Conservation (phyloP, 1,140 invertebrate genomes). For the Meloidogyne chitwoodi region DNA sequence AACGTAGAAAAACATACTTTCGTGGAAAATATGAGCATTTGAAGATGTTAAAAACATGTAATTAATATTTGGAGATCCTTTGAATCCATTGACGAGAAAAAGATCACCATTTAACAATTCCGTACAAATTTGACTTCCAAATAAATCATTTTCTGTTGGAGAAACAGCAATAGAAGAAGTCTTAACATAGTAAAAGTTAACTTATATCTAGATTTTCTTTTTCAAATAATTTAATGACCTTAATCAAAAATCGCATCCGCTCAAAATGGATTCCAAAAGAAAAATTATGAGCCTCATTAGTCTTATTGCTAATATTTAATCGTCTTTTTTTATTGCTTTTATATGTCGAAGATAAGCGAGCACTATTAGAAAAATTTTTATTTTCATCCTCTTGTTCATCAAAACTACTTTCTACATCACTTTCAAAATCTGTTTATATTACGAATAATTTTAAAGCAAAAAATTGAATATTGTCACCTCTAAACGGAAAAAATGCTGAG, state of each 20-base stretch:
- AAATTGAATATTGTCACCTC: not conserved
- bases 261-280: conserved; percentile 27
- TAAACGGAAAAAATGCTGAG: conserved; percentile 16
- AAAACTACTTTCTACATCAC: not conserved
- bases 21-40: conserved; percentile 27
- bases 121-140: not conserved
- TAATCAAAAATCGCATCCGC: conserved; percentile 17
- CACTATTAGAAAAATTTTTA: not conserved
- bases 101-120: conserved; percentile 29
- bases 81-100: conserved; percentile 41
- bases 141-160: not conserved
- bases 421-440: not conserved
- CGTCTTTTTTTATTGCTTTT: not conserved
- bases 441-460: not conserved
- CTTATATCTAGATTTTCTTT: not conserved
- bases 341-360: not conserved
- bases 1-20: conserved; percentile 28
- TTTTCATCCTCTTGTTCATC: not conserved
- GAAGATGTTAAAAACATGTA: conserved; percentile 40
- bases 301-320: not conserved
- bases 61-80: conserved; percentile 31
- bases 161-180: not conserved
- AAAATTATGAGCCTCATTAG: conserved; percentile 25
- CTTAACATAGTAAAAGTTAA: not conserved
- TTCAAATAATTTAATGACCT: conserved; percentile 14